These are phyloP conservation scores for Hylaeus anthracinus DNA, from an alignment of 1,140 invertebrate species.

Conservation along the genomic window DNA sequence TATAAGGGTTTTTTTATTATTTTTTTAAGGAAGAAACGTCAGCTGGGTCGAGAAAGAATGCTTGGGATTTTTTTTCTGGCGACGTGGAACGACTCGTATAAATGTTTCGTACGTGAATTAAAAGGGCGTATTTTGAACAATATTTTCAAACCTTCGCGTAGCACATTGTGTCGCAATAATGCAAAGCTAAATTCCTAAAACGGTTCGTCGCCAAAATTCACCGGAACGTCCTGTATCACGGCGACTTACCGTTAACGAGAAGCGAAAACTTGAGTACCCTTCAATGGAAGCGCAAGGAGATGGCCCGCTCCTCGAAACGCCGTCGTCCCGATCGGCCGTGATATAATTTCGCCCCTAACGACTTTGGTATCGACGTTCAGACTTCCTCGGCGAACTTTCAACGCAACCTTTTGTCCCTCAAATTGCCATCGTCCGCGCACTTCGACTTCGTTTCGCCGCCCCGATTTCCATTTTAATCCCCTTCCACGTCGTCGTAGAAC, in stretches of 20 bases:
- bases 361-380: conserved; percentile 6
- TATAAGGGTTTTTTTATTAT: too few species aligned
- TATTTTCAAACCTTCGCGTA: too few species aligned
- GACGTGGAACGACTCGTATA: too few species aligned
- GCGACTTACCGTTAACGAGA: conserved; percentile 19
- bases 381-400: neutral
- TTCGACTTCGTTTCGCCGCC: neutral
- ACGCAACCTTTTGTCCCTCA: neutral
- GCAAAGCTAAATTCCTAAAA: too few species aligned
- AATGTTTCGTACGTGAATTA: too few species aligned
- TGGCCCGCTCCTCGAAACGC: neutral
- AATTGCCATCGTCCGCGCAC: neutral
- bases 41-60: too few species aligned
- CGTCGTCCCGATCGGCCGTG: neutral
- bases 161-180: too few species aligned
- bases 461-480: neutral
- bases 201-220: neutral
- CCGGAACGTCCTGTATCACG: neutral
- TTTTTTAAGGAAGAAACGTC: too few species aligned
- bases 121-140: too few species aligned
- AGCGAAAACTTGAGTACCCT: conserved; percentile 25
- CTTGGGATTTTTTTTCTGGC: too few species aligned
- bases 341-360: neutral
- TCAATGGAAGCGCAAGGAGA: neutral
- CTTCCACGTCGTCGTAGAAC: neutral